phyloP scores from a whole-genome alignment of 1,140 invertebrate species.

The Rhagoletis zephyria region DNA sequence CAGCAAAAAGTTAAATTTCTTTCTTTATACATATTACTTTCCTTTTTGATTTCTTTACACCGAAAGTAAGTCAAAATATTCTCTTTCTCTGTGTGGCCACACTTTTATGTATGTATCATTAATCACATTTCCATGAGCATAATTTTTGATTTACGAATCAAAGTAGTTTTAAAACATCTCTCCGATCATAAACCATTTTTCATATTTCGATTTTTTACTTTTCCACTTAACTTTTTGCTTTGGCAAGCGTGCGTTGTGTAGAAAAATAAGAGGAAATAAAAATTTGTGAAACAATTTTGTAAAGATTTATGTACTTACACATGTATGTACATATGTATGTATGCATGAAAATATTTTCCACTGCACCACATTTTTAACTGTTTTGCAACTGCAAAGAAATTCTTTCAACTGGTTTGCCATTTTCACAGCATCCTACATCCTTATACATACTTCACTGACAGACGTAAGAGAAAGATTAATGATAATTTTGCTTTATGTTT shows the following conservation, averaged over 20 bases:
- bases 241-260: neutral
- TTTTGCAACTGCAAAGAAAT: neutral
- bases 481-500: neutral
- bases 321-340: neutral
- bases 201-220: neutral
- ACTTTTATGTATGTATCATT: neutral
- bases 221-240: neutral
- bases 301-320: neutral
- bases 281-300: neutral
- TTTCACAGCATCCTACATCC: neutral
- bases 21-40: too few species aligned
- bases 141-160: conserved; percentile 25
- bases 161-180: conserved; percentile 6
- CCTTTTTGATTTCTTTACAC: too few species aligned
- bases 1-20: too few species aligned
- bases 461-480: conserved; percentile 17
- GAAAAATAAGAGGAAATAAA: neutral
- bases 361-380: neutral
- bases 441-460: neutral
- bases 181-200: neutral
- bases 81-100: too few species aligned
- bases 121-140: conserved; percentile 12
- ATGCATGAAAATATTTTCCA: neutral
- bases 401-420: neutral
- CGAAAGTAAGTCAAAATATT: too few species aligned